A percentile compares a stretch with the other conserved stretches of the same genome.
Evolutionary conservation across 2,797 vertebrate species (phyloP).

Genomic region (Acanthurus lineatus): DNA sequence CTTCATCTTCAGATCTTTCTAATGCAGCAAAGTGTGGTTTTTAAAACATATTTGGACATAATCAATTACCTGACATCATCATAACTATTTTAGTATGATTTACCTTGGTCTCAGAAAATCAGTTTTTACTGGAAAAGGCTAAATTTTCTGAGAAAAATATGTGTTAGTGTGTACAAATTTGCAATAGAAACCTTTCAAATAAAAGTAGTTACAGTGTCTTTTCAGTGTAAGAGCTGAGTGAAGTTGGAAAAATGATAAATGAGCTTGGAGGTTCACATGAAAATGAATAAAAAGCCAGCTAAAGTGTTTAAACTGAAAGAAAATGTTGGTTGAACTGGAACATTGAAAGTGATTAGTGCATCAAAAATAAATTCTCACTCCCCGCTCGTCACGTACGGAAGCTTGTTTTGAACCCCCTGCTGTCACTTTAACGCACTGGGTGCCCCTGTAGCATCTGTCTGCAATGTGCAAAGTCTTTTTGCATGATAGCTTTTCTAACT

Average conservation of each 20-base stretch:
- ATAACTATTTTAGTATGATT: constrained; percentile 1
- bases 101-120: background rate
- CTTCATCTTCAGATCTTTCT: background rate
- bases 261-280: background rate
- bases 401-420: no score
- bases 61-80: no score
- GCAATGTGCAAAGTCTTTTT: no score
- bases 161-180: no score
- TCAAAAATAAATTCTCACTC: no score
- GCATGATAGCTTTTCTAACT: no score
- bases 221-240: background rate
- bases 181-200: background rate
- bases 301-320: background rate
- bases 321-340: background rate
- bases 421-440: no score
- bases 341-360: no score
- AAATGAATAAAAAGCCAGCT: background rate
- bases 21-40: background rate
- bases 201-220: background rate
- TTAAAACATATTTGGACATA: background rate
- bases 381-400: no score
- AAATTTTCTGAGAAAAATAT: background rate
- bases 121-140: background rate
- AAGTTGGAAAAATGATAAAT: background rate
- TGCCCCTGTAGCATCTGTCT: no score